Base-by-base conservation (phyloP, 2,113 vertebrate genomes). In the Grammomys dolichurus region DNA sequence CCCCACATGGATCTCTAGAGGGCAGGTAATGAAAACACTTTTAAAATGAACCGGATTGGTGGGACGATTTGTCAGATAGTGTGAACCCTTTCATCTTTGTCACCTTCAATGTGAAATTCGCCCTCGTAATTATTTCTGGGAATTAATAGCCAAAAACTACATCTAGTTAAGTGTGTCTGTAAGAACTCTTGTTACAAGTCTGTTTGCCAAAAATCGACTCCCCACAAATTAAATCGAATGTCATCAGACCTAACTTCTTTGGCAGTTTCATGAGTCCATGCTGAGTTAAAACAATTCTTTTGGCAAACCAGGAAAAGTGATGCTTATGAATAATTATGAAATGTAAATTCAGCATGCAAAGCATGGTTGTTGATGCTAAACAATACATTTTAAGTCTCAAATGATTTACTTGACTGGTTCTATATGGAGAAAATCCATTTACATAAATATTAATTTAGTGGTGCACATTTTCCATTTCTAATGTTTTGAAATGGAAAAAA, bases 401-500 rank as follows among this genome's bases (percentile, higher is more conserved):
- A 5, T 93, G 90, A 96, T 95, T 93, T 95, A 96, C 88, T 91
- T 94, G 87, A 75, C 92, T 82, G 77, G 56, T 89, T 95, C 88
- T 89, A 73, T 60, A 87, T 91, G 56, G 72, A 75, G 67, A 93
- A 90, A 93, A 93, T 90, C 75, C 70, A 90, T 93, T 95, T 80
- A 91, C 75, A 91, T 91, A 95, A 94, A 95, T 96, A 93, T 85
- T 82, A 94, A 96, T 95, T 95, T 93, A 76, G 8, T 80, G 58
- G 85, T 67, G 76, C 31, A 11, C 60, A 87, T 89, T 96, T 97
- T 93, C 75, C 87, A 81, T 95, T 85, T 95, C 92, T 81, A 78
- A 70, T 82, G 69, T 86, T 95, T 96, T 81, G 70, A n/a, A 91
- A 92, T 91, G 67, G 84, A 76, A 43, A 78, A 69, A 73, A 89